phyloP scores from a whole-genome alignment of 2,797 vertebrate genomes.

The Syngnathus rostellatus region DNA sequence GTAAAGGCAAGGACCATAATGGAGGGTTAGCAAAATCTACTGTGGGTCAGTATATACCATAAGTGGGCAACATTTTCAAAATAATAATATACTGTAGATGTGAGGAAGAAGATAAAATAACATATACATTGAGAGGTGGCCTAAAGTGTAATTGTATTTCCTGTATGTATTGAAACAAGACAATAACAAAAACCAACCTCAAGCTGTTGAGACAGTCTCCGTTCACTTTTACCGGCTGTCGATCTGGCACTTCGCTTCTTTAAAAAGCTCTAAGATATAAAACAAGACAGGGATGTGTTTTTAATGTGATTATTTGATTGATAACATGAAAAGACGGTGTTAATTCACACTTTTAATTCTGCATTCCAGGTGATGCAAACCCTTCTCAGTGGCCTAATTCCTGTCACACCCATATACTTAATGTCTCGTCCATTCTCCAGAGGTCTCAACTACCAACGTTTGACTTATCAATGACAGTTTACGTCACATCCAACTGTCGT shows the following conservation, averaged over 20 bases:
- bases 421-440: not conserved
- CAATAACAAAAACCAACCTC: slow-evolving; percentile 37
- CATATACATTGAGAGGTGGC: not conserved
- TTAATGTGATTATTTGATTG: not conserved
- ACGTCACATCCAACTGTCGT: too few species aligned
- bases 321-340: not conserved
- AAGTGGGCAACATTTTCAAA: too few species aligned
- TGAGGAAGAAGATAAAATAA: not conserved
- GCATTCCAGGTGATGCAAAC: not conserved
- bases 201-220: slow-evolving; percentile 81
- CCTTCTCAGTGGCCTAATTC: not conserved
- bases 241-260: slow-evolving; percentile 83
- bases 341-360: not conserved
- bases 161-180: not conserved
- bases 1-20: slow-evolving; percentile 12
- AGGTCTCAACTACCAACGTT: not conserved
- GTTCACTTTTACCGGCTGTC: slow-evolving; percentile 76
- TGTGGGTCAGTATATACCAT: not conserved
- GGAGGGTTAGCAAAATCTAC: not conserved
- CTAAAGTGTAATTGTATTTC: not conserved
- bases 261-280: slow-evolving; percentile 73
- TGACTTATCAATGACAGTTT: not conserved
- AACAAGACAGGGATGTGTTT: not conserved
- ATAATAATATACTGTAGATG: too few species aligned
- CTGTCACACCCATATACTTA: not conserved